These are phyloP conservation scores for Nipponia nippon DNA, from an alignment of 2,113 vertebrate genomes.

Conservation along the genomic window DNA sequence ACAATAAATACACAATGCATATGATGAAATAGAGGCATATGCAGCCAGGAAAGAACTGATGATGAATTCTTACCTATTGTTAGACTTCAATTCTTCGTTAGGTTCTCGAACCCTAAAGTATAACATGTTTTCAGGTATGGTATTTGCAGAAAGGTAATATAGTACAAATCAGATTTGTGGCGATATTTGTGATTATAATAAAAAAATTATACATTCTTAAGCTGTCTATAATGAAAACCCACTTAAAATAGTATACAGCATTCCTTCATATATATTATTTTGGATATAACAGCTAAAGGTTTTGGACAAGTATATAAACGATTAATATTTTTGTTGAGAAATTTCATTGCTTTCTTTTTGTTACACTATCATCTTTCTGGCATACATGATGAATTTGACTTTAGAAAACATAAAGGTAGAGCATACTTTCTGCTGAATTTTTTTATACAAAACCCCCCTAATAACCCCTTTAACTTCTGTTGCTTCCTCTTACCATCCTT, in stretches of 20 bases:
- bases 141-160: neutral
- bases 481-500: neutral
- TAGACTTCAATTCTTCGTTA: neutral
- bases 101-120: neutral
- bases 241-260: neutral
- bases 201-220: neutral
- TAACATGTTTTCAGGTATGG: neutral
- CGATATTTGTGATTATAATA: neutral
- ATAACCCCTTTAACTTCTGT: neutral
- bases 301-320: neutral
- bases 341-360: neutral
- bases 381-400: neutral
- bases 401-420: neutral
- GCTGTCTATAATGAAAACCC: neutral
- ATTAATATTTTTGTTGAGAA: neutral
- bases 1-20: neutral
- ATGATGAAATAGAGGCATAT: neutral
- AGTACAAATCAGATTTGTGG: neutral
- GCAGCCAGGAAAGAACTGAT: neutral
- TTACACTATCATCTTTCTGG: neutral
- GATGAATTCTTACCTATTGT: neutral
- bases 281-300: neutral
- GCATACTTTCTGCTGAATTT: neutral
- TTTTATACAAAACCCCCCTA: neutral
- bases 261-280: neutral